Percentiles rank a stretch among this genome's conserved stretches.
These are phyloP conservation scores for Ceriagrion tenellum DNA, from an alignment of 2,888 invertebrate genomes.

Conservation along the genomic window DNA sequence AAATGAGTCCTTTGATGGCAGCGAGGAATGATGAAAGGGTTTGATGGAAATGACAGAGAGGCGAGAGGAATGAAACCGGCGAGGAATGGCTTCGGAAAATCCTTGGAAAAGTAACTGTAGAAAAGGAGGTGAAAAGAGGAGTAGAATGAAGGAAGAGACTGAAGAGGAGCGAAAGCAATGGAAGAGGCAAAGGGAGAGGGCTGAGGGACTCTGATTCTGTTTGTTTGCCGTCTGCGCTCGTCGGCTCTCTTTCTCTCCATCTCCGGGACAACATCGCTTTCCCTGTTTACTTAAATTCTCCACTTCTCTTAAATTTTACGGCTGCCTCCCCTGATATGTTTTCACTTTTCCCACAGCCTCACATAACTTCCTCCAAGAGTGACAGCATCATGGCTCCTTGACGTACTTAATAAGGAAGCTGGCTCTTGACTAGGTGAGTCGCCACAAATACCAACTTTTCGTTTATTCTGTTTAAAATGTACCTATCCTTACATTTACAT, in stretches of 20 bases:
- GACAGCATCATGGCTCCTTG: background rate
- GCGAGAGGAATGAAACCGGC: background rate
- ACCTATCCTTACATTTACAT: too few relatives aligned
- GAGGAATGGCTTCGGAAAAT: background rate
- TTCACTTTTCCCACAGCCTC: background rate
- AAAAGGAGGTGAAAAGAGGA: background rate
- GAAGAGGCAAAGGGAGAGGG: background rate
- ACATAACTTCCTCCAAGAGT: background rate
- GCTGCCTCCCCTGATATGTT: background rate
- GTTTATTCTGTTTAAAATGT: too few relatives aligned
- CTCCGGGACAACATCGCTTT: background rate
- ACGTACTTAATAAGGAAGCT: background rate
- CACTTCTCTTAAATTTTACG: background rate
- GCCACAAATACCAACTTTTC: too few relatives aligned
- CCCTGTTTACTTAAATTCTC: background rate
- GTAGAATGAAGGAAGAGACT: background rate
- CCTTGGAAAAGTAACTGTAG: background rate
- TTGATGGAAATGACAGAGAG: background rate
- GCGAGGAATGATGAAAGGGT: background rate
- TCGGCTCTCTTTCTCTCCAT: background rate
- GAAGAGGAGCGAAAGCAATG: background rate
- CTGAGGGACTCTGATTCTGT: background rate
- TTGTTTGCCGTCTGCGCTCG: background rate
- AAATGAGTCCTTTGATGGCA: constrained; percentile 27
- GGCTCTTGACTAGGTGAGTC: too few relatives aligned